phyloP scores from a whole-genome alignment of 2,888 invertebrate species.

The Dinocampus coccinellae region DNA sequence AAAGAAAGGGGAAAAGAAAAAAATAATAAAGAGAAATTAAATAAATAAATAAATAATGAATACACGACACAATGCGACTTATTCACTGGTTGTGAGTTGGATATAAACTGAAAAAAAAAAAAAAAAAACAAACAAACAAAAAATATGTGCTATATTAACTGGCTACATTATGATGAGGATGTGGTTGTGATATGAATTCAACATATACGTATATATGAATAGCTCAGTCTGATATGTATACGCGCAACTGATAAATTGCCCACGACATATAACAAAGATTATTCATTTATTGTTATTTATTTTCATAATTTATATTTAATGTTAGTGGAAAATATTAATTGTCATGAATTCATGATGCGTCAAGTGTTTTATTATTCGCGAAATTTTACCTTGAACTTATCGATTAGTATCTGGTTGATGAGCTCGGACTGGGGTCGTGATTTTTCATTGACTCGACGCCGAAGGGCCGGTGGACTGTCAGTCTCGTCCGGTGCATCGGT shows the following conservation, averaged over 20 bases:
- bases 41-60: background rate
- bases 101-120: conserved; percentile 12
- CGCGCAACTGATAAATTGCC: conserved; percentile 20
- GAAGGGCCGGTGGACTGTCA: conserved; percentile 72
- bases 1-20: no score
- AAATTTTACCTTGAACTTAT: conserved; percentile 72
- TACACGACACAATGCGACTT: background rate
- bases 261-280: background rate
- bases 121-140: no score
- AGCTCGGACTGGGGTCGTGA: conserved; percentile 74
- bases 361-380: background rate
- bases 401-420: conserved; percentile 74
- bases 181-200: conserved; percentile 16
- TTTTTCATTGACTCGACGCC: conserved; percentile 69
- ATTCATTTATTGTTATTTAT: background rate
- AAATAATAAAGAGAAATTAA: background rate
- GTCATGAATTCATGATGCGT: background rate
- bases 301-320: background rate
- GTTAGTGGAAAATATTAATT: background rate
- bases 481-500: conserved; percentile 72
- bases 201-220: background rate
- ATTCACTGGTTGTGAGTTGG: background rate
- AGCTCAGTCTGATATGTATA: conserved; percentile 17
- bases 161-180: conserved; percentile 16
- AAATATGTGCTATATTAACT: conserved; percentile 8